Percentiles rank a stretch among this genome's conserved stretches.
Evolutionary conservation across 2,113 vertebrate genomes (phyloP).

Genomic region (Notarius lentiginosus): DNA sequence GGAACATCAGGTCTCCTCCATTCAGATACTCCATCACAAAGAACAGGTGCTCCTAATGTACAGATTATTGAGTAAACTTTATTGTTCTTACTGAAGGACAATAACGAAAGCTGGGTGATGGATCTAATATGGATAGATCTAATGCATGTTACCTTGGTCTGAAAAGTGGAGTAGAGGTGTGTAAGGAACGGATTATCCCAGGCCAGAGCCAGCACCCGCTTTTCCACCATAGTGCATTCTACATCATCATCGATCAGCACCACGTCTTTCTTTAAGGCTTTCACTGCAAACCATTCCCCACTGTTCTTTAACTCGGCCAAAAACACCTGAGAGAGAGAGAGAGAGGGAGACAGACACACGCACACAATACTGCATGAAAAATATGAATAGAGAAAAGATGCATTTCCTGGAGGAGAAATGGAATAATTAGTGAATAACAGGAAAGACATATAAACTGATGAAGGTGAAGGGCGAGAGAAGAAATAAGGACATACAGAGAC

Average conservation of each 20-base stretch:
- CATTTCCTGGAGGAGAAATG: not conserved
- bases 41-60: slow-evolving; percentile 89
- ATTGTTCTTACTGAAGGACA: not conserved
- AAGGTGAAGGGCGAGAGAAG: not conserved
- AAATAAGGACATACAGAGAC: not conserved
- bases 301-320: slow-evolving; percentile 89
- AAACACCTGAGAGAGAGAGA: slow-evolving; percentile 76
- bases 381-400: not conserved
- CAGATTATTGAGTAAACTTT: not conserved
- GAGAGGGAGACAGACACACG: not conserved
- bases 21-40: slow-evolving; percentile 99
- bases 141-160: slow-evolving; percentile 82
- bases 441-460: not conserved
- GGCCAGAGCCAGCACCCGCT: slow-evolving; percentile 90
- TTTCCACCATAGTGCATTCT: slow-evolving; percentile 98
- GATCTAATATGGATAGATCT: not conserved
- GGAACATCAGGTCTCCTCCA: slow-evolving; percentile 97
- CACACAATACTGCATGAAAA: not conserved
- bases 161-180: slow-evolving; percentile 92
- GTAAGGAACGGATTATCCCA: slow-evolving; percentile 97
- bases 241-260: slow-evolving; percentile 97
- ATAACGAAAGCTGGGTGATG: not conserved
- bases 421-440: not conserved
- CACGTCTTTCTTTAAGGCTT: slow-evolving; percentile 94
- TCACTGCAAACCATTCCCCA: slow-evolving; percentile 88